These are phyloP conservation scores for Athalia rosae DNA, from an alignment of 2,888 invertebrate species.

Conservation along the genomic window DNA sequence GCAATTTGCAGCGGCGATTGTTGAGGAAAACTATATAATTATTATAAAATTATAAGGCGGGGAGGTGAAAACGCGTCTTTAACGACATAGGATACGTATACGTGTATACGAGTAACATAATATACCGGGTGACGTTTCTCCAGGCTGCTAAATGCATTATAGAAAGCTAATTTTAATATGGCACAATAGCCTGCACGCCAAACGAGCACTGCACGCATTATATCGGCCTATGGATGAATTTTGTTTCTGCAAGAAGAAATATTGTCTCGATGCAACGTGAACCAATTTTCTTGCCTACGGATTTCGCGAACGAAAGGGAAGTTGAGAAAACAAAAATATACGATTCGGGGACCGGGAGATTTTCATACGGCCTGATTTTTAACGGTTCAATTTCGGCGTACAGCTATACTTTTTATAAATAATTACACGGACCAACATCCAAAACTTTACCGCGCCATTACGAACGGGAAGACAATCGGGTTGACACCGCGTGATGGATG, in stretches of 20 bases:
- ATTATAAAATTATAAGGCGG: not conserved
- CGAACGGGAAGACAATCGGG: slow-evolving; percentile 71
- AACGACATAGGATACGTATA: slow-evolving; percentile 53
- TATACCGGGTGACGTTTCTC: slow-evolving; percentile 50
- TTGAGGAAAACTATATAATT: slow-evolving; percentile 18
- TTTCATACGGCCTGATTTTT: not conserved
- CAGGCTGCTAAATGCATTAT: slow-evolving; percentile 62
- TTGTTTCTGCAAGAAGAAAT: slow-evolving; percentile 38
- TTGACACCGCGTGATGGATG: slow-evolving; percentile 73
- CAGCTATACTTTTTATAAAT: not conserved
- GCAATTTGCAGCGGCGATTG: slow-evolving; percentile 26
- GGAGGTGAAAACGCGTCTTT: slow-evolving; percentile 61
- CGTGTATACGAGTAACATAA: too few species aligned
- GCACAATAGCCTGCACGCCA: slow-evolving; percentile 62
- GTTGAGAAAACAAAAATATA: not conserved
- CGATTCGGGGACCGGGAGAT: not conserved
- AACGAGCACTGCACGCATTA: not conserved
- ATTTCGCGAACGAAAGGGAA: not conserved
- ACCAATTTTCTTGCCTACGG: not conserved
- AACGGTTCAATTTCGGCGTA: not conserved
- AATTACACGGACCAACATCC: slow-evolving; percentile 32
- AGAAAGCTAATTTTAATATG: slow-evolving; percentile 70
- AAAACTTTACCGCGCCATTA: slow-evolving; percentile 42
- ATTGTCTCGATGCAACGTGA: slow-evolving; percentile 15
- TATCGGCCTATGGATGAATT: slow-evolving; percentile 39